phyloP scores from a whole-genome alignment of 2,113 vertebrate species.

The Ammospiza nelsoni region DNA sequence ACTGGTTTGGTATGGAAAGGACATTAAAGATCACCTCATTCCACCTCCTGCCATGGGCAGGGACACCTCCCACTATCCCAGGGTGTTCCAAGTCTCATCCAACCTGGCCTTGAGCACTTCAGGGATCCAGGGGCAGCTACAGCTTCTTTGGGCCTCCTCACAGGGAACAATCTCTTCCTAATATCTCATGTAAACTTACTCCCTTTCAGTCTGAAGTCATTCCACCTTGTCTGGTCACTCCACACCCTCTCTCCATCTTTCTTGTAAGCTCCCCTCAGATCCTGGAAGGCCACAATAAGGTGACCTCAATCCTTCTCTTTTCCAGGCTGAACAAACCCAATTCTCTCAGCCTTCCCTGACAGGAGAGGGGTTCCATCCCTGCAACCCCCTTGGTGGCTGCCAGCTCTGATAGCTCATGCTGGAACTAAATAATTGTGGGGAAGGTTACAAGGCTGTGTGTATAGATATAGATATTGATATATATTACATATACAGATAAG shows the following conservation, averaged over 20 bases:
- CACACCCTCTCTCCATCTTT: not conserved
- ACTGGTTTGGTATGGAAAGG: not conserved
- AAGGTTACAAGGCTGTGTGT: not conserved
- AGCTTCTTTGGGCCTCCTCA: not conserved
- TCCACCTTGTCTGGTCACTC: not conserved
- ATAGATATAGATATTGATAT: too few species aligned
- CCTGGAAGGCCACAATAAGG: not conserved
- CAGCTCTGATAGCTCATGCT: not conserved
- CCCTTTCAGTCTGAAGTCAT: not conserved
- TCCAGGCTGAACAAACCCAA: not conserved
- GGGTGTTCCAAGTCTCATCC: fast-evolving
- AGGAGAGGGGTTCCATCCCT: not conserved
- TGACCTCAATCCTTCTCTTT: not conserved
- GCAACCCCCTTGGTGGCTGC: not conserved
- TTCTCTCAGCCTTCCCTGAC: not conserved
- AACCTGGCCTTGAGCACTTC: not conserved
- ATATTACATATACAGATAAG: too few species aligned
- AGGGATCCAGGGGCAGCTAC: not conserved
- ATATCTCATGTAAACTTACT: not conserved
- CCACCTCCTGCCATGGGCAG: not conserved
- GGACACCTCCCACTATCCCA: not conserved
- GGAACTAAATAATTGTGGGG: not conserved
- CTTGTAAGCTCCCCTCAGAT: not conserved
- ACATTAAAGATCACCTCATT: not conserved
- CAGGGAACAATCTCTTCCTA: not conserved